Conservation (phyloP, 1,140 invertebrate species). For the Harpegnathos saltator region DNA sequence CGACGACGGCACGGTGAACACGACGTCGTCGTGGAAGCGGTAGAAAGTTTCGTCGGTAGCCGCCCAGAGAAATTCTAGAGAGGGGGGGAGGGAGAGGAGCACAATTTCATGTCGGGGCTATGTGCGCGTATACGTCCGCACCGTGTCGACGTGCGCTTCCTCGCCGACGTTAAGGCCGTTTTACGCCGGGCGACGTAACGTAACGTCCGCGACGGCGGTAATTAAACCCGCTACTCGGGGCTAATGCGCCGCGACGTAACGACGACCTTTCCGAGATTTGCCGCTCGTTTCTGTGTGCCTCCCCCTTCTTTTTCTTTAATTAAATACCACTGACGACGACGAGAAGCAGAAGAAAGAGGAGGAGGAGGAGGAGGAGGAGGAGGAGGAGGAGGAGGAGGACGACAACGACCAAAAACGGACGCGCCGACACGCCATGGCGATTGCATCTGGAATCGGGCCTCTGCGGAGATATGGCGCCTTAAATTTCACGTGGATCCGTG, state of each 20-base stretch:
- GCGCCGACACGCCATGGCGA: slow-evolving; percentile 34
- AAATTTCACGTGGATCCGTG: slow-evolving; percentile 56
- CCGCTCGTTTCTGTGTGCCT: slow-evolving; percentile 33
- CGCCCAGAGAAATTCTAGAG: neutral
- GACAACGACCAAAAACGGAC: slow-evolving; percentile 38
- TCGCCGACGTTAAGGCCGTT: slow-evolving; percentile 61
- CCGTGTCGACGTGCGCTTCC: neutral
- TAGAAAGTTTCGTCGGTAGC: neutral
- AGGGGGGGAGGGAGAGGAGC: neutral
- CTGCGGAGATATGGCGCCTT: slow-evolving; percentile 56
- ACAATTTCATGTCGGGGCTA: neutral
- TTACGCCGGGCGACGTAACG: slow-evolving; percentile 62
- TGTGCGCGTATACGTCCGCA: neutral
- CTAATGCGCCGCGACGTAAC: slow-evolving; percentile 60
- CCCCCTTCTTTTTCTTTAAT: slow-evolving; percentile 59
- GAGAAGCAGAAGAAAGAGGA: slow-evolving; percentile 36
- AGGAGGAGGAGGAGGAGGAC: too few relatives aligned
- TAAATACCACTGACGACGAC: slow-evolving; percentile 54
- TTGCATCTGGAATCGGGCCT: slow-evolving; percentile 47
- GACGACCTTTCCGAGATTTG: slow-evolving; percentile 58
- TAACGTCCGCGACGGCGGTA: slow-evolving; percentile 59
- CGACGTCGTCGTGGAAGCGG: too few relatives aligned
- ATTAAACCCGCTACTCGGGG: slow-evolving; percentile 68
- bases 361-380: too few relatives aligned
- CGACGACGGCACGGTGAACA: too few relatives aligned